Evolutionary conservation across 2,888 invertebrate genomes (phyloP), one percentile per base, ranked within the genome.

Genomic region (Parnassius glacialis): DNA sequence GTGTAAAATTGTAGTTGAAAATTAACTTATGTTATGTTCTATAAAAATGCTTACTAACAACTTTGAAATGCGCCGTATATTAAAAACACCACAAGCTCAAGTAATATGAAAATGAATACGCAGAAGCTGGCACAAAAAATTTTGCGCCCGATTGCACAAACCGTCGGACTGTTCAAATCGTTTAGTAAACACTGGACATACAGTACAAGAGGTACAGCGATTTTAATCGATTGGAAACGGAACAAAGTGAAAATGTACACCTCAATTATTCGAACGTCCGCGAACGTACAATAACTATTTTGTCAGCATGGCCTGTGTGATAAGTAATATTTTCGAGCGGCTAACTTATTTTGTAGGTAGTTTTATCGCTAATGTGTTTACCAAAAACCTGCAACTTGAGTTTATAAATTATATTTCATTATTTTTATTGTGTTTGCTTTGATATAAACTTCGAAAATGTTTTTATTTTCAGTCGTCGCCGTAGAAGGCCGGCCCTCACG

Each of bases 231-330:
- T 88, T 89, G 90, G 90, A 90, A 89, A 89, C 87, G 85, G 90
- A 88, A 89, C 90, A 90, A 90, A 90, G 90, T 90, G 90, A 90
- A 90, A 90, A 90, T 90, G 90, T 88, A 90, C 90, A 90, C 90
- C 90, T 90, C 90, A 90, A 90, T 90, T 90, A 90, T 89, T 90
- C 89, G 83, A 84, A 80, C 85, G 76, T 79, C 75, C 81, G 85
- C 78, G 81, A 79, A 80, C 83, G 87, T 87, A 87, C 87, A 87
- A 89, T 86, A 84, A 80, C 82, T 82, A 82, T 79, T 34, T 81
- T 81, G 83, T 82, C 82, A 82, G 79, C 80, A 78, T 76, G 78
- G 74, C 73, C 76, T 75, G 72, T 72, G 70, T 34, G 42, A 52
- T 52, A 51, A 53, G 51, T 45, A 45, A 45, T n/a, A 9, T 48